Evolutionary conservation across 2,888 invertebrate species (phyloP).

Genomic region (Atrina japonica): DNA sequence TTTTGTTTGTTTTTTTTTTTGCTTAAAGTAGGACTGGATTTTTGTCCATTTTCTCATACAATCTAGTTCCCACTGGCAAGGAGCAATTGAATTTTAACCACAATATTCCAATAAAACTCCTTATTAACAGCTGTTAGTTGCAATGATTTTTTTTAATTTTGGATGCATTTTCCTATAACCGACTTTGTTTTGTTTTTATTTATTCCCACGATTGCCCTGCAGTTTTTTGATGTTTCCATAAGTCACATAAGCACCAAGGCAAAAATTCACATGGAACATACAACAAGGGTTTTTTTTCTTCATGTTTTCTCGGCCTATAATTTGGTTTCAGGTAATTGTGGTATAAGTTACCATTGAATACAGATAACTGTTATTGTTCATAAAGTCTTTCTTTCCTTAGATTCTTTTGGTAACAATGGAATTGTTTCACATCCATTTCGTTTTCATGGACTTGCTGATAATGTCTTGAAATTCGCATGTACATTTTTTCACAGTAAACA

Average conservation of each 20-base stretch:
- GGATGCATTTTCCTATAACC: too few relatives aligned
- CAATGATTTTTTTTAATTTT: too few relatives aligned
- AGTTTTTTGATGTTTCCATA: conserved; percentile 35
- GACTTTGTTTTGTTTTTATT: too few relatives aligned
- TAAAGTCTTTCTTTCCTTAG: conserved; percentile 15
- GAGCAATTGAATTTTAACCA: conserved; percentile 36
- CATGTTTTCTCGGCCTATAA: conserved; percentile 19
- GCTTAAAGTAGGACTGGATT: too few relatives aligned
- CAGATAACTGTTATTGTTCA: conserved; percentile 18
- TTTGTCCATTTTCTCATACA: conserved; percentile 28
- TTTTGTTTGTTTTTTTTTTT: too few relatives aligned
- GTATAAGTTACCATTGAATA: conserved; percentile 21
- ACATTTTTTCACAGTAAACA: conserved; percentile 22
- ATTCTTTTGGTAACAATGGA: conserved; percentile 21
- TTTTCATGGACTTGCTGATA: conserved; percentile 6
- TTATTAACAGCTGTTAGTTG: too few relatives aligned
- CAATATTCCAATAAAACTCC: conserved; percentile 25
- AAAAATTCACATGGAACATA: conserved; percentile 40
- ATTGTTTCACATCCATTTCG: conserved; percentile 28
- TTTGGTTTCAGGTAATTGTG: conserved; percentile 35
- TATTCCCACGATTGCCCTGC: too few relatives aligned
- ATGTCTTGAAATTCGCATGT: conserved; percentile 30
- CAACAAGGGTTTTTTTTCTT: conserved; percentile 9
- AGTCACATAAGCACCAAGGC: conserved; percentile 21
- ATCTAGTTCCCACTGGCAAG: conserved; percentile 31